phyloP scores from a whole-genome alignment of 2,113 vertebrate genomes.

The Apus apus region DNA sequence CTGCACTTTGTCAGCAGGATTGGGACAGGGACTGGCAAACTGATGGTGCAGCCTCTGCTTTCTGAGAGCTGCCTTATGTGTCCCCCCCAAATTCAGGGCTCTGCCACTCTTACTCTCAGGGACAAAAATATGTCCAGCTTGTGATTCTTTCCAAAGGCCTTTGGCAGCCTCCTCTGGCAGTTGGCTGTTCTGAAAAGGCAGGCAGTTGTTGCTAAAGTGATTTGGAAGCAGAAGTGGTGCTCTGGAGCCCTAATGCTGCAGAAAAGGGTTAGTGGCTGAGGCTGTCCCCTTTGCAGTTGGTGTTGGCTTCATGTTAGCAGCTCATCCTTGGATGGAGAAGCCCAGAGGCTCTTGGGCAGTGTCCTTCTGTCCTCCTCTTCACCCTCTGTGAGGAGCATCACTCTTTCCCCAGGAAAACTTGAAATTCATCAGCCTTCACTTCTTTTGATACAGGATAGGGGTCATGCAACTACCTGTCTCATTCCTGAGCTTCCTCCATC shows the following conservation, averaged over 20 bases:
- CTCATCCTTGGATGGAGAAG: background rate
- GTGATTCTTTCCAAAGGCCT: constrained; percentile 20
- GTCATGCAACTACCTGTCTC: background rate
- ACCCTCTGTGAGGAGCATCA: background rate
- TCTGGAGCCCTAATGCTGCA: background rate
- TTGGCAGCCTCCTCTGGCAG: constrained; percentile 51
- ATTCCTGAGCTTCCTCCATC: background rate
- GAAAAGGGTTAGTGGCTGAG: background rate
- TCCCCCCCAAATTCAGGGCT: background rate
- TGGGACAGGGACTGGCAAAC: background rate
- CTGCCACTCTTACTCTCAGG: background rate
- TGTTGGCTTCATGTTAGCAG: background rate
- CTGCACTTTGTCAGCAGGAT: rapidly evolving
- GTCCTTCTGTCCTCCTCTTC: background rate
- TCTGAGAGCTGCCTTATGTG: background rate
- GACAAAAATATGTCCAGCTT: background rate
- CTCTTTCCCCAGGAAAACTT: background rate
- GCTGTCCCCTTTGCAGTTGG: background rate
- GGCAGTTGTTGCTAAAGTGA: constrained; percentile 21
- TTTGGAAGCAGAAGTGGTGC: constrained; percentile 25
- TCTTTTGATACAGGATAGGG: background rate
- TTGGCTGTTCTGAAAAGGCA: constrained; percentile 28
- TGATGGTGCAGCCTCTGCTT: background rate
- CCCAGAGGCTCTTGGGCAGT: rapidly evolving
- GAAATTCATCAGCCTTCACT: background rate